Evolutionary conservation across 64 coral and sea anemone genomes (phyloP).

Genomic region (Porites australiensis): DNA sequence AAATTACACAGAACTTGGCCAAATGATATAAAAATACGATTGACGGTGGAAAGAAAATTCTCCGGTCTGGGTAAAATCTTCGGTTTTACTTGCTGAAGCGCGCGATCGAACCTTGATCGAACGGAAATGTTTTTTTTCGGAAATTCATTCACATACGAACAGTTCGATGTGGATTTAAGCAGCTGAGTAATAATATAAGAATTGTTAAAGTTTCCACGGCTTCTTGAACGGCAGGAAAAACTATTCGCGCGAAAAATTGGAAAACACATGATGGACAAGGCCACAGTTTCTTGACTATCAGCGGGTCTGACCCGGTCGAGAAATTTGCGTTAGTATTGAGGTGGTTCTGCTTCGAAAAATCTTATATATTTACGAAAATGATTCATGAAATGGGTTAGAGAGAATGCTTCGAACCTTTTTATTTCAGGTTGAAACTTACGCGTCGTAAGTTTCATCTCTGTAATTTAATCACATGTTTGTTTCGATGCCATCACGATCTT

Average conservation of each 20-base stretch:
- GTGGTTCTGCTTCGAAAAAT: constrained; percentile 1
- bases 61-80: neutral
- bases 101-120: constrained; percentile 2
- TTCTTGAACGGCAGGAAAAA: neutral
- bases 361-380: neutral
- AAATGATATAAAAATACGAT: constrained; percentile 16
- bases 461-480: constrained; percentile 47
- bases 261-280: neutral
- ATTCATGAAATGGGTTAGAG: too few species aligned
- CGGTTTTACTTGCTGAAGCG: neutral
- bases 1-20: constrained; percentile 29
- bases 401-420: neutral
- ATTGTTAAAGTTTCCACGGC: constrained; percentile 11
- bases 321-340: constrained; percentile 7
- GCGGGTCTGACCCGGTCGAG: neutral
- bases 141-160: constrained; percentile 23
- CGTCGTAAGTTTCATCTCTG: neutral
- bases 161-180: constrained; percentile 16
- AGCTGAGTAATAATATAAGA: neutral
- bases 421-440: neutral
- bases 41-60: neutral
- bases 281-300: neutral
- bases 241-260: neutral
- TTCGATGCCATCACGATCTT: constrained; percentile 13
- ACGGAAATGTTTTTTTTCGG: constrained; percentile 41